Base-by-base conservation (phyloP, 2,888 invertebrate genomes). In the Stenolophus ochropezus region DNA sequence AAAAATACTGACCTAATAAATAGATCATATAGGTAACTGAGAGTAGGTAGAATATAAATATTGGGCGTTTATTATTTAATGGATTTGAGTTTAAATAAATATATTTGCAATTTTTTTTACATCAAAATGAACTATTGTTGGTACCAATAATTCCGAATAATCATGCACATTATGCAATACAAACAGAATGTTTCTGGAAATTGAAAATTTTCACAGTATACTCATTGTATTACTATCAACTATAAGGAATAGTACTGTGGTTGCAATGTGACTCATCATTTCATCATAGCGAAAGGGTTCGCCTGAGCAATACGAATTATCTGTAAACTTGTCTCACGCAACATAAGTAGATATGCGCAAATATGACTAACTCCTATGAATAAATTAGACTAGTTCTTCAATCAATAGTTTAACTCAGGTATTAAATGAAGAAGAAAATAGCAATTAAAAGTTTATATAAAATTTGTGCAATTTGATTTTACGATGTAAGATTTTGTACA, bases 341-440 rank as follows among this genome's bases (percentile, higher is more conserved):
- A 61, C 25, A 61, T 25, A n/a, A n/a, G 61, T 14, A 61, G 14
- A 23, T 61, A 14, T 61, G 25, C 25, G n/a, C 25, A 25, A 61
- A 61, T 25, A 61, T 61, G 61, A 61, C 61, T 25, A 61, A 25
- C n/a, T 8, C 56, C 56, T 56, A 56, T 56, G 21, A 56, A 21
- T 21, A 56, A 56, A 56, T 56, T 56, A 56, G 20, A 42, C 33
- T 42, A 42, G 6, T 42, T 11, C 1, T 42, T 42, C 33, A 42
- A 42, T 42, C 33, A 42, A 42, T 42, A 42, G 6, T 42, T 42
- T n/a, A n/a, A n/a, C n/a, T n/a, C n/a, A n/a, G n/a, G n/a, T n/a
- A n/a, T n/a, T n/a, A n/a, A n/a, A n/a, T n/a, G n/a, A n/a, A n/a
- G n/a, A n/a, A n/a, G n/a, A n/a, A n/a, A n/a, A n/a, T n/a, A n/a